Percentiles rank a stretch among this genome's conserved stretches.
phyloP scores from a whole-genome alignment of 2,888 invertebrate species.

The Drosophila lacicola region DNA sequence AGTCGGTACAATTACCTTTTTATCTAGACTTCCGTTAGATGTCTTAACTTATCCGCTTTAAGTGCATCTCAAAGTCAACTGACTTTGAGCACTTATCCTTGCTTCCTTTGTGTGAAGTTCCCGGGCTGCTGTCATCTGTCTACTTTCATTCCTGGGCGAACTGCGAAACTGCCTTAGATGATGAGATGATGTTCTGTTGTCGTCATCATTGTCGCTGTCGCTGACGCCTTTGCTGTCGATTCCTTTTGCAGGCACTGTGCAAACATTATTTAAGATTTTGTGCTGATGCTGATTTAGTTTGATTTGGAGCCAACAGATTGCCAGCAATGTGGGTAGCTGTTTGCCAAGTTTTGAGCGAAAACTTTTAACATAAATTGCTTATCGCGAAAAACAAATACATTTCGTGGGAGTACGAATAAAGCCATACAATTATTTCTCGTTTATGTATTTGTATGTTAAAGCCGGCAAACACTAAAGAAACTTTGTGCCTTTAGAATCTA shows the following conservation, averaged over 20 bases:
- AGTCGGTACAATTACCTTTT: background rate
- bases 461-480: slow-evolving; percentile 7
- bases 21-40: background rate
- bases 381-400: slow-evolving; percentile 54
- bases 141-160: slow-evolving; percentile 2
- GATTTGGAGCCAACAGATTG: slow-evolving; percentile 55
- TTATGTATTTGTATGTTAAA: slow-evolving; percentile 41
- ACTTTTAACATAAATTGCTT: slow-evolving; percentile 73
- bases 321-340: slow-evolving; percentile 35
- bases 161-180: slow-evolving; percentile 41
- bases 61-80: background rate
- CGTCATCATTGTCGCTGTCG: slow-evolving; percentile 15
- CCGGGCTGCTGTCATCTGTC: slow-evolving; percentile 9
- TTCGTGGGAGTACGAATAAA: slow-evolving; percentile 16
- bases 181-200: slow-evolving; percentile 41
- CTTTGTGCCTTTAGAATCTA: slow-evolving; percentile 54
- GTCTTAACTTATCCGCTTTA: background rate
- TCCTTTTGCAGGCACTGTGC: slow-evolving; percentile 55
- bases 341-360: slow-evolving; percentile 63
- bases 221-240: slow-evolving; percentile 37
- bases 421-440: slow-evolving; percentile 55
- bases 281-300: slow-evolving; percentile 71
- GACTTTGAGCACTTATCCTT: slow-evolving; percentile 22
- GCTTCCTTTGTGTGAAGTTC: slow-evolving; percentile 1
- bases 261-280: slow-evolving; percentile 65